A percentile compares a stretch with the other conserved stretches of the same genome.
Evolutionary conservation across 2,797 vertebrate genomes (phyloP).

Genomic region (Hypotaenidia okinawae): DNA sequence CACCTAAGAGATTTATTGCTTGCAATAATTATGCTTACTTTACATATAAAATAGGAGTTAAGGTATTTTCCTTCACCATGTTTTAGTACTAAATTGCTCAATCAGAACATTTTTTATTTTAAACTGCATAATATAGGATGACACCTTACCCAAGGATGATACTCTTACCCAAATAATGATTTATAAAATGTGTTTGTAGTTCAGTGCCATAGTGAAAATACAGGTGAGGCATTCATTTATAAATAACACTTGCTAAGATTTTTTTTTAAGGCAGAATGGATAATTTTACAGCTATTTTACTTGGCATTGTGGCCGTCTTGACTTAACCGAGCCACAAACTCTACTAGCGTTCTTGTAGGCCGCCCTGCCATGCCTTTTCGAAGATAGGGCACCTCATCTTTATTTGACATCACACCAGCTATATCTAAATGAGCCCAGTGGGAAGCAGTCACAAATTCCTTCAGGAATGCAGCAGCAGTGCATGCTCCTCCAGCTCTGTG

Average conservation of each 20-base stretch:
- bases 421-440: slow-evolving; percentile 98
- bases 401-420: slow-evolving; percentile 96
- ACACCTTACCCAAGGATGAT: neutral
- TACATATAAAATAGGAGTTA: neutral
- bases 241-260: neutral
- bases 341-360: slow-evolving; percentile 91
- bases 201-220: neutral
- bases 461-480: slow-evolving; percentile 95
- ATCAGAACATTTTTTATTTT: neutral
- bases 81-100: neutral
- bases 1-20: slow-evolving; percentile 43
- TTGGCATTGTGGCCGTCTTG: slow-evolving; percentile 56
- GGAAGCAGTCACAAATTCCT: slow-evolving; percentile 88
- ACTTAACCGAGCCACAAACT: slow-evolving; percentile 85
- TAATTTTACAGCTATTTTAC: neutral
- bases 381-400: slow-evolving; percentile 93
- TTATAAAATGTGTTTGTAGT: neutral
- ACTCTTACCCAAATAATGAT: neutral
- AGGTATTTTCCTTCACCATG: neutral
- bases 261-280: slow-evolving; percentile 28
- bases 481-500: slow-evolving; percentile 92
- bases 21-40: neutral
- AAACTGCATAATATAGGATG: neutral
- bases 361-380: slow-evolving; percentile 96
- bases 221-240: neutral